Percentiles rank a stretch among this genome's conserved stretches.
These are phyloP conservation scores for Drosophila virilis DNA, from an alignment of 1,140 invertebrate genomes.

Conservation along the genomic window DNA sequence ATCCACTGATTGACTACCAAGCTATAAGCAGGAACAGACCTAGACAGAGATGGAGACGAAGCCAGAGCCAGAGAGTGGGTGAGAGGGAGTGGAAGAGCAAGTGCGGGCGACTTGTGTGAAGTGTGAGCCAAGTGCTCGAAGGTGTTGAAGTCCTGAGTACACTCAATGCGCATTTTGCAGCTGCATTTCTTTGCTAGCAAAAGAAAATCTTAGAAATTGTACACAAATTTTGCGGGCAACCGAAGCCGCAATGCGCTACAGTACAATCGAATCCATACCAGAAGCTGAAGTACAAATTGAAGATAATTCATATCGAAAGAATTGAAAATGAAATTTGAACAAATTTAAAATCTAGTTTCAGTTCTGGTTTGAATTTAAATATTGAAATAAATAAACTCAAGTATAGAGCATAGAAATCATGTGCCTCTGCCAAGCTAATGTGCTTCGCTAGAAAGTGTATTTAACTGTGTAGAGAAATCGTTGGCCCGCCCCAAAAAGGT, in stretches of 20 bases:
- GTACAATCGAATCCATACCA: no score
- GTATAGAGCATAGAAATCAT: no score
- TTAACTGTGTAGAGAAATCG: constrained; percentile 4
- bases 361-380: no score
- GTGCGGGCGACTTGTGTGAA: constrained; percentile 5
- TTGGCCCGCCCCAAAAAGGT: constrained; percentile 22
- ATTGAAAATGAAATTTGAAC: no score
- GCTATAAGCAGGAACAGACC: not conserved
- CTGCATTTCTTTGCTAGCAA: constrained; percentile 13
- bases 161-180: constrained; percentile 28
- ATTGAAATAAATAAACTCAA: no score
- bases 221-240: not conserved
- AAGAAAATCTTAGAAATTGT: not conserved
- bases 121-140: constrained; percentile 26
- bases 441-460: not conserved
- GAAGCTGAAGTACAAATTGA: no score
- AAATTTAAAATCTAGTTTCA: no score
- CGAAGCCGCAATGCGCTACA: constrained; percentile 4
- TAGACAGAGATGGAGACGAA: not conserved
- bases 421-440: not conserved
- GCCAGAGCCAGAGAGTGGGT: not conserved
- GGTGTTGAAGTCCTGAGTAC: constrained; percentile 25
- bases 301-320: no score
- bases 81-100: not conserved
- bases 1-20: constrained; percentile 59